Evolutionary conservation across 2,113 vertebrate species (phyloP).

Genomic region (Sylvia atricapilla): DNA sequence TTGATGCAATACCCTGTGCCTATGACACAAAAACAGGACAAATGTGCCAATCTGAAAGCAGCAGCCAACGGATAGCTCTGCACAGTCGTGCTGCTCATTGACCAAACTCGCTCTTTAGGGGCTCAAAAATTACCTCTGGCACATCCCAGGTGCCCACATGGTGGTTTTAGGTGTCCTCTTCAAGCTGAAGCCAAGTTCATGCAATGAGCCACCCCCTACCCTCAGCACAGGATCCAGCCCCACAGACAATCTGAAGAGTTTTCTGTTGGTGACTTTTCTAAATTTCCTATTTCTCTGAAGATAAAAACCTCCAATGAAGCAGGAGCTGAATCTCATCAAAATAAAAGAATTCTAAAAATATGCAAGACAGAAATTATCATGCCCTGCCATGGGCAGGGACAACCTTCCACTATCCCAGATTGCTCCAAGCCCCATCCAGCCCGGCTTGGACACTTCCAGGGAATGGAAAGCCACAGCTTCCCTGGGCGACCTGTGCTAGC

Average conservation of each 20-base stretch:
- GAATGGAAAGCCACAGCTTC: neutral
- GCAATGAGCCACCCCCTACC: neutral
- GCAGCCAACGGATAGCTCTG: neutral
- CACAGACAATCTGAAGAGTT: neutral
- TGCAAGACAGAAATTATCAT: neutral
- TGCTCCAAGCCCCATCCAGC: accelerated
- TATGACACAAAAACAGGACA: accelerated
- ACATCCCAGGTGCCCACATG: accelerated
- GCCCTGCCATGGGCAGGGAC: neutral
- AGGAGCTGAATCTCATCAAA: neutral
- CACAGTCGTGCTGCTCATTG: accelerated
- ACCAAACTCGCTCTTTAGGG: neutral
- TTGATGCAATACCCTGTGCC: neutral
- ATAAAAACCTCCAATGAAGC: neutral
- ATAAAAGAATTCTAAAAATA: neutral
- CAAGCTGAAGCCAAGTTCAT: neutral
- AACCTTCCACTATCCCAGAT: accelerated
- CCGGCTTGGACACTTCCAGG: neutral
- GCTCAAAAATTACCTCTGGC: neutral
- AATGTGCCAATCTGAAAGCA: neutral
- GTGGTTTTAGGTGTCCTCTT: neutral
- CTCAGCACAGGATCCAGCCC: neutral
- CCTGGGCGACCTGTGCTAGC: neutral
- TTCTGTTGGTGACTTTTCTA: neutral
- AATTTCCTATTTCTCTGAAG: neutral